Percentiles rank a stretch among this genome's conserved stretches.
Evolutionary conservation across 2,797 vertebrate genomes (phyloP).

Genomic region (Limnodromus scolopaceus): DNA sequence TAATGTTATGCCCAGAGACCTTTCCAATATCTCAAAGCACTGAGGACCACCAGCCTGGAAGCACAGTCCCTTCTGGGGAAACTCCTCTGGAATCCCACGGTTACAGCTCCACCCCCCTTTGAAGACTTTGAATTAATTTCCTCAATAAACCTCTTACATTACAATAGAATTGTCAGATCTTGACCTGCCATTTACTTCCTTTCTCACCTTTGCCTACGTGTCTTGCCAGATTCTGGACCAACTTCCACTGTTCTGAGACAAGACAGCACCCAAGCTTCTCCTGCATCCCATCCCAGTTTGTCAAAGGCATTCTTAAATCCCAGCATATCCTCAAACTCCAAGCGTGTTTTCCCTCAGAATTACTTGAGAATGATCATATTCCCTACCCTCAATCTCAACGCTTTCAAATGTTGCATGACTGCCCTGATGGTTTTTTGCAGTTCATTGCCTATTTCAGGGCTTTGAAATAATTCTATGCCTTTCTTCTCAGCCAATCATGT

Average conservation of each 20-base stretch:
- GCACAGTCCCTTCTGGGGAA: background rate
- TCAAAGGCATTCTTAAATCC: background rate
- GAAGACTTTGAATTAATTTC: background rate
- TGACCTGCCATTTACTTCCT: background rate
- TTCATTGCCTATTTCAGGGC: background rate
- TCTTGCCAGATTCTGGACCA: background rate
- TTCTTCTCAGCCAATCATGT: background rate
- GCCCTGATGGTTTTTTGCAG: background rate
- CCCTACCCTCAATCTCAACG: background rate
- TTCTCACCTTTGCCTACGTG: background rate
- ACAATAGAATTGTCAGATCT: background rate
- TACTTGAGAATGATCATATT: background rate
- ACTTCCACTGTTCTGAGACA: background rate
- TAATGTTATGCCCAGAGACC: background rate
- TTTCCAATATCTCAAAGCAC: background rate
- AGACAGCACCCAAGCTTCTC: background rate
- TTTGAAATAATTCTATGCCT: accelerated
- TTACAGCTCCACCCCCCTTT: background rate
- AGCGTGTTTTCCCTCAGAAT: background rate
- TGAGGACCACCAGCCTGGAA: background rate
- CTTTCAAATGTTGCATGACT: background rate
- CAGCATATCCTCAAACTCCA: background rate
- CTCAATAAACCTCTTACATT: background rate
- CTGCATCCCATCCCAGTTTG: background rate
- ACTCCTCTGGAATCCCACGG: background rate